Conservation (phyloP, 2,797 vertebrate genomes). For the Ispidina picta region DNA sequence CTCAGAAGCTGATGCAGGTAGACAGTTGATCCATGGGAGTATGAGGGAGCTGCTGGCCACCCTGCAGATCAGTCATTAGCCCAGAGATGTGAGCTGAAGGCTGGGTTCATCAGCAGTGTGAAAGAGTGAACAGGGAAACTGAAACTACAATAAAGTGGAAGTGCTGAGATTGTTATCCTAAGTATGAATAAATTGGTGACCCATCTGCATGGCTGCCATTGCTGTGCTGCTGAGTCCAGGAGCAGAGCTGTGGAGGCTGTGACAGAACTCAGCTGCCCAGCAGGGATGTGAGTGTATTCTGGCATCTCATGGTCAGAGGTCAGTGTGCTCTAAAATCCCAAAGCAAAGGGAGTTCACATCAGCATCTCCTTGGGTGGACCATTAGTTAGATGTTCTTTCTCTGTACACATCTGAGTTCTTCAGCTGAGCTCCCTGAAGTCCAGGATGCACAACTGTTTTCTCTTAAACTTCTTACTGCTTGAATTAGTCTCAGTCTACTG, state of each 20-base stretch:
- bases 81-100: not conserved
- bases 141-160: not conserved
- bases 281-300: not conserved
- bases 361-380: not conserved
- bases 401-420: not conserved
- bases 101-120: not conserved
- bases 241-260: not conserved
- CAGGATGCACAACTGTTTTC: not conserved
- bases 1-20: not conserved
- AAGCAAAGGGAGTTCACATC: not conserved
- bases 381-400: not conserved
- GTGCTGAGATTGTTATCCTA: not conserved
- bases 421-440: not conserved
- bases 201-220: not conserved
- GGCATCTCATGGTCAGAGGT: not conserved
- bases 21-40: not conserved
- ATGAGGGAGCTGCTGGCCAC: rapidly evolving
- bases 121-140: not conserved
- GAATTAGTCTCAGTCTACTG: not conserved
- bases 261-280: not conserved
- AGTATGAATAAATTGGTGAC: not conserved
- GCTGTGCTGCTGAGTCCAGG: rapidly evolving
- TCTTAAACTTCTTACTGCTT: not conserved
- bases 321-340: not conserved
- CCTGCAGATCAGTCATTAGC: not conserved